Evolutionary conservation across 2,888 invertebrate genomes (phyloP), one percentile per base, ranked within the genome.

Genomic region (Acronicta aceris): DNA sequence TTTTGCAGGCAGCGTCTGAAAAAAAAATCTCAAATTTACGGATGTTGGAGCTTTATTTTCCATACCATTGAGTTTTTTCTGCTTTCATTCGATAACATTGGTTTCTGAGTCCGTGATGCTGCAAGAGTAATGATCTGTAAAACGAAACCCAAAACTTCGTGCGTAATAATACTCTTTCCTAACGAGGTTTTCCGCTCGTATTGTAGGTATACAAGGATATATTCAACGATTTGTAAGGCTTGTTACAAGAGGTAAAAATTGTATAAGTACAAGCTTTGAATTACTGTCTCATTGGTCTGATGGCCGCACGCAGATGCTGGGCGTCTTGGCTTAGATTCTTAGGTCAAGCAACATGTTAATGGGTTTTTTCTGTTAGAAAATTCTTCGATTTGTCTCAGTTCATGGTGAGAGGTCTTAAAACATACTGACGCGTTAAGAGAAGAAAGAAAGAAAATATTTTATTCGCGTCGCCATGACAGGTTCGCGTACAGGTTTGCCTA

Each of bases 51-150:
- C 17, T 43, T 68, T 56, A 54, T 61, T 70, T 54, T 54, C 13
- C 27, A n/a, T 68, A 25, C n/a, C 50, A 41, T 57, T 57, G 33
- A 25, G 16, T 53, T 10, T 40, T 25, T 68, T 61, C 40, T 59
- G n/a, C 40, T 33, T 55, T 57, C n/a, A 7, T 38, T 47, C 17
- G 42, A 54, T 56, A 59, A 47, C 16, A 65, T 51, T 38, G 45
- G 42, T 27, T 46, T 55, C 27, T 30, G 59, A 48, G 40, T 27
- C 42, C 52, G 27, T 41, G 53, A 43, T 27, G 16, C 10, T 65
- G 45, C 38, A 21, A 40, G 46, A 46, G 25, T 43, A 70, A 50
- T 50, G 50, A 70, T 38, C 49, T 40, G 45, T 46, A 42, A 41
- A 48, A 47, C 38, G 13, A 25, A 58, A 47, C 9, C 25, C 16